Percentiles rank a stretch among this genome's conserved stretches.
phyloP scores from a whole-genome alignment of 2,888 invertebrate genomes.

The Thymelicus lineola region DNA sequence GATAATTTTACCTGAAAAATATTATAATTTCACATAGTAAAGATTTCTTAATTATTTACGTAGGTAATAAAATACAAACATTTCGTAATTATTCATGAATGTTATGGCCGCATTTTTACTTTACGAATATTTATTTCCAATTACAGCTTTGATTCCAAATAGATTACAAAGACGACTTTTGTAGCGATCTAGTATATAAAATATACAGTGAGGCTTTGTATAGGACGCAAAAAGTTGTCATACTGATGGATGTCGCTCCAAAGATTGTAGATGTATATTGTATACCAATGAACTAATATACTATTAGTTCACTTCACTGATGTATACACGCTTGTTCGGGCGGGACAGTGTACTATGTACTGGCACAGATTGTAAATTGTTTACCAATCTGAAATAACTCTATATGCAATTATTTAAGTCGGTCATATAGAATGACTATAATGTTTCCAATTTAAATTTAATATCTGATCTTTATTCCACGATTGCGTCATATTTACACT shows the following conservation, averaged over 20 bases:
- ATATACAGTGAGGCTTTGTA: too few relatives aligned
- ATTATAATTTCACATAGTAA: not conserved
- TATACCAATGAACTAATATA: too few relatives aligned
- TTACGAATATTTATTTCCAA: not conserved
- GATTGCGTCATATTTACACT: constrained; percentile 43
- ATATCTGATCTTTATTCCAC: constrained; percentile 44
- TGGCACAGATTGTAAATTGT: constrained; percentile 20
- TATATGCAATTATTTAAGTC: constrained; percentile 14
- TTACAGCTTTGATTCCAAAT: not conserved
- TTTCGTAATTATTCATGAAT: too few relatives aligned
- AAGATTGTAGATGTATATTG: constrained; percentile 1
- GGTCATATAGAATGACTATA: constrained; percentile 21
- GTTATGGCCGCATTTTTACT: too few relatives aligned
- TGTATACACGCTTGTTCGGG: not conserved
- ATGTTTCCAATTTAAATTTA: constrained; percentile 22
- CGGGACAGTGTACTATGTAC: constrained; percentile 25
- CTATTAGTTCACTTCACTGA: too few relatives aligned
- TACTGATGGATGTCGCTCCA: not conserved
- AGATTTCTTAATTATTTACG: not conserved
- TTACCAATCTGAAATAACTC: constrained; percentile 14
- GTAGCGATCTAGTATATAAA: too few relatives aligned
- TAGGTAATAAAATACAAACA: not conserved
- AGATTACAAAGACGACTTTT: not conserved
- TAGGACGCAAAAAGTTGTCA: not conserved
- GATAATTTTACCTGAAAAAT: too few relatives aligned